These are phyloP conservation scores for Drosophila villosipedis DNA, from an alignment of 2,888 invertebrate genomes.

Conservation along the genomic window DNA sequence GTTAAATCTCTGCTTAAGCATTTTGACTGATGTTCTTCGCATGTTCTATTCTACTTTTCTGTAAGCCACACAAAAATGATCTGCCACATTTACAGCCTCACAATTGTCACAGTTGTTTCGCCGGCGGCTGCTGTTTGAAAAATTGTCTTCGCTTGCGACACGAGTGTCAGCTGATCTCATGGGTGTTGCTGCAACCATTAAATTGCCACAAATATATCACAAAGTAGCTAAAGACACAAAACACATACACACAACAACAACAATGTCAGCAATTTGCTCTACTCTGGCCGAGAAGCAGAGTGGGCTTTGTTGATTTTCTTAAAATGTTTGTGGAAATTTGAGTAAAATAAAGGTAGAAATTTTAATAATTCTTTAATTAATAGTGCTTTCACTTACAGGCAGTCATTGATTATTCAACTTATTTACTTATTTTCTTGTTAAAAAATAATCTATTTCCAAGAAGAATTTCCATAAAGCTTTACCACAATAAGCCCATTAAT, in stretches of 20 bases:
- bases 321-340: not conserved
- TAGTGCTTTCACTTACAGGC: not conserved
- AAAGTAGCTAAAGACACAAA: constrained; percentile 47
- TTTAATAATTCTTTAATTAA: not conserved
- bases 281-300: constrained; percentile 10
- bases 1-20: constrained; percentile 36
- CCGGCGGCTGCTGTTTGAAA: constrained; percentile 51
- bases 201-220: constrained; percentile 72
- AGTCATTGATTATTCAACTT: not conserved
- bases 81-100: constrained; percentile 55
- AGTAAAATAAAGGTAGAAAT: not conserved
- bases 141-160: constrained; percentile 51
- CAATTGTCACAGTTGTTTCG: constrained; percentile 17
- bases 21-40: constrained; percentile 54
- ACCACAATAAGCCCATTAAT: not conserved
- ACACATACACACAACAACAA: constrained; percentile 4
- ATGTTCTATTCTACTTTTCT: constrained; percentile 3
- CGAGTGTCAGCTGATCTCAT: constrained; percentile 59
- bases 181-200: constrained; percentile 69
- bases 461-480: not conserved
- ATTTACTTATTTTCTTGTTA: not conserved
- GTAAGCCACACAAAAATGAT: constrained; percentile 40
- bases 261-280: constrained; percentile 47
- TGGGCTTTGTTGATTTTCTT: constrained; percentile 18
- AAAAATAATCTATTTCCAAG: not conserved